phyloP scores from a whole-genome alignment of 2,888 invertebrate genomes.

The Idaea straminata region DNA sequence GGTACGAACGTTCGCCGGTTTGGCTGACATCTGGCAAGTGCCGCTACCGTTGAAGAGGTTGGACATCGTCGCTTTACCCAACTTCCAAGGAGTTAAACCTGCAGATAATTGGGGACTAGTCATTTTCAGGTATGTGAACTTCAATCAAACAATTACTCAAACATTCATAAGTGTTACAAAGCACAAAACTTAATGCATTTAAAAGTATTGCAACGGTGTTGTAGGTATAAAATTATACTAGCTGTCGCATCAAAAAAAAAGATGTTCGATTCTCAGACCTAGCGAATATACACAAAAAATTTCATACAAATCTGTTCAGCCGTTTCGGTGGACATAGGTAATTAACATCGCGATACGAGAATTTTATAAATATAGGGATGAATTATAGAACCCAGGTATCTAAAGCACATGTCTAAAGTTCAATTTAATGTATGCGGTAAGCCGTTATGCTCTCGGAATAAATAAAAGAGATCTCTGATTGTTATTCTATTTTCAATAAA shows the following conservation, averaged over 20 bases:
- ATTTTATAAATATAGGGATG: no score
- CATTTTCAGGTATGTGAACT: constrained; percentile 83
- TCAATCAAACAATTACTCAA: constrained; percentile 1
- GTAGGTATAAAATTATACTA: no score
- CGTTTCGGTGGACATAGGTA: no score
- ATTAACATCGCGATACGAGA: no score
- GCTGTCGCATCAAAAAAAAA: no score
- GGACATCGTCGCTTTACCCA: constrained; percentile 87
- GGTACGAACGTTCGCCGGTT: constrained; percentile 76
- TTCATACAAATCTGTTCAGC: no score
- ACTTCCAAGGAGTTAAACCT: constrained; percentile 84
- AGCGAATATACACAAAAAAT: no score
- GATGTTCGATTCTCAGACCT: no score
- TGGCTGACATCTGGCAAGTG: constrained; percentile 83
- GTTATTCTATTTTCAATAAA: background rate
- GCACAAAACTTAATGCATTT: no score
- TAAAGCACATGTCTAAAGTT: background rate
- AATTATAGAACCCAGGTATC: no score
- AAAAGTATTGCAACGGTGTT: no score
- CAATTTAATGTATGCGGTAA: background rate
- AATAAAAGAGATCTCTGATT: no score
- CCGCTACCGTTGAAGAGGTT: constrained; percentile 84
- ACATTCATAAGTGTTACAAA: constrained; percentile 2
- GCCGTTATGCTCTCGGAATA: background rate
- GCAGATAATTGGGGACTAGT: constrained; percentile 90